A percentile compares a stretch with the other conserved stretches of the same genome.
Conservation (phyloP, 1,140 invertebrate genomes). For the Harlomillsia oculata region DNA sequence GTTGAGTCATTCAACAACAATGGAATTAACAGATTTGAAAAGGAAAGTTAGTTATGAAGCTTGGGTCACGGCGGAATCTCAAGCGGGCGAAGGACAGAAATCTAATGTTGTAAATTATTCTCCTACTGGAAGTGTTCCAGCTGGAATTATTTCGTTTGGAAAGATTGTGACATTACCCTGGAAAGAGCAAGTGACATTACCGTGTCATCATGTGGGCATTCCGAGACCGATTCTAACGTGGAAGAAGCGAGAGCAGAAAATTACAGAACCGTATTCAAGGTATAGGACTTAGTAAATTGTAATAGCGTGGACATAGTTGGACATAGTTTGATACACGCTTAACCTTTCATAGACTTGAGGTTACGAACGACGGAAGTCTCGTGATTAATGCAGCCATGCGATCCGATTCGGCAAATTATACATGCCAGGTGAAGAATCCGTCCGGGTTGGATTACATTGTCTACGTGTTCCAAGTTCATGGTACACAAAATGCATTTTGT, state of each 20-base stretch:
- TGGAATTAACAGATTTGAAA: conserved; percentile 49
- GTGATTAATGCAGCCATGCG: conserved; percentile 65
- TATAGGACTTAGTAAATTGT: too few species aligned
- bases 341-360: not conserved
- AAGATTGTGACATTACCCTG: conserved; percentile 64
- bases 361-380: too few species aligned
- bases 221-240: conserved; percentile 60
- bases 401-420: conserved; percentile 63
- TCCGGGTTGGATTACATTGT: conserved; percentile 56
- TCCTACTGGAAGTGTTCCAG: conserved; percentile 69
- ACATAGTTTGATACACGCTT: not conserved
- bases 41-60: conserved; percentile 51
- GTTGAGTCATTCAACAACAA: conserved; percentile 47
- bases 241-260: conserved; percentile 40
- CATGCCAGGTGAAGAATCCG: conserved; percentile 62
- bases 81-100: conserved; percentile 48
- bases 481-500: conserved; percentile 40
- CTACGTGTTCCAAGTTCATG: conserved; percentile 53
- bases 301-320: not conserved
- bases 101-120: conserved; percentile 37
- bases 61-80: conserved; percentile 54
- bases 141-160: conserved; percentile 69
- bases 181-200: conserved; percentile 68
- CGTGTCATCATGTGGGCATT: conserved; percentile 61
- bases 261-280: conserved; percentile 7